Conservation (phyloP, 2,888 invertebrate genomes). For the Thumatha senex region DNA sequence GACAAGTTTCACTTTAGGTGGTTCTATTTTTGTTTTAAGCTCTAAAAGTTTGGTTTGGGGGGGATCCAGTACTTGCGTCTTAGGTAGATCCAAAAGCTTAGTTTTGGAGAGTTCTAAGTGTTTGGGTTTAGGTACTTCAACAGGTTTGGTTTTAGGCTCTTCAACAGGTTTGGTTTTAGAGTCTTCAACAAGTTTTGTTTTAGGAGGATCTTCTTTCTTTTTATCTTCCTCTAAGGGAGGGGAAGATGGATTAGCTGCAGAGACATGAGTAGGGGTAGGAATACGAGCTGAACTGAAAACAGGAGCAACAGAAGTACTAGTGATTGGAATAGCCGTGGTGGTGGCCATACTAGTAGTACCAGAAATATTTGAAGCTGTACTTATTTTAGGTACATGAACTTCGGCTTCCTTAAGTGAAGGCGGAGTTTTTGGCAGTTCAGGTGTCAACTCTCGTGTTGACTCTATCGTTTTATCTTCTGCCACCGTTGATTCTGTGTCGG, state of each 20-base stretch:
- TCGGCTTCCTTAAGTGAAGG: slow-evolving; percentile 44
- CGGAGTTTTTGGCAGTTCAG: slow-evolving; percentile 60
- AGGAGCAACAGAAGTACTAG: background rate
- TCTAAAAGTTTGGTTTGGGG: slow-evolving; percentile 18
- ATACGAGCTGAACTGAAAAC: slow-evolving; percentile 2
- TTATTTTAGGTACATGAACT: slow-evolving; percentile 25
- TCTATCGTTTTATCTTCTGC: slow-evolving; percentile 44
- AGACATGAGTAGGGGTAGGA: slow-evolving; percentile 2
- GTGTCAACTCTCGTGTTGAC: slow-evolving; percentile 41
- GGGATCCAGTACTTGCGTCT: slow-evolving; percentile 6
- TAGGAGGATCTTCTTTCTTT: slow-evolving; percentile 22
- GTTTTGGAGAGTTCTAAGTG: slow-evolving; percentile 16
- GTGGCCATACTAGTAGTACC: slow-evolving; percentile 9
- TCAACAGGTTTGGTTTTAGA: slow-evolving; percentile 30
- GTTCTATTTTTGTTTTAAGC: slow-evolving; percentile 17
- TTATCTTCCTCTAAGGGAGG: slow-evolving; percentile 8
- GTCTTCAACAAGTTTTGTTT: slow-evolving; percentile 10
- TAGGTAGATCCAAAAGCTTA: slow-evolving; percentile 12
- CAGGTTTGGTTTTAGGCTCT: slow-evolving; percentile 15
- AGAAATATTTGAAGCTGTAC: slow-evolving; percentile 14
- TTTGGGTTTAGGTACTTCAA: slow-evolving; percentile 4
- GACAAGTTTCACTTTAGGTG: slow-evolving; percentile 16
- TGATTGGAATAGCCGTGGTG: slow-evolving; percentile 1
- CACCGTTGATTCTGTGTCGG: slow-evolving; percentile 38
- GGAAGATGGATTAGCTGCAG: background rate